These are phyloP conservation scores for Xiphorhynchus elegans DNA, from an alignment of 2,113 vertebrate genomes.

Conservation along the genomic window DNA sequence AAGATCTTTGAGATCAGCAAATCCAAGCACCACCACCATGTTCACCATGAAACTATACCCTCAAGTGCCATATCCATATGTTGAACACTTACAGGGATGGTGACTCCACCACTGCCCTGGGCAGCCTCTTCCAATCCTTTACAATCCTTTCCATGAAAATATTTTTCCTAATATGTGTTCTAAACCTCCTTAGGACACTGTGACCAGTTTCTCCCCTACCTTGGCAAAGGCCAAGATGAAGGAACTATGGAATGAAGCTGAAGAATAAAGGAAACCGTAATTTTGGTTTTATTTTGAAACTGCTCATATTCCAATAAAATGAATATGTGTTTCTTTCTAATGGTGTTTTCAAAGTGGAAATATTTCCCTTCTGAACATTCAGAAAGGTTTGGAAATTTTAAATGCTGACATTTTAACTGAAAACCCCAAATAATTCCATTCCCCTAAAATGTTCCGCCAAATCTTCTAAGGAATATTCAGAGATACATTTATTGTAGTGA, in stretches of 20 bases:
- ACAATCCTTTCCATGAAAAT: too few species aligned
- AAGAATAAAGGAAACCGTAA: background rate
- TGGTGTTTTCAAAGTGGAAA: background rate
- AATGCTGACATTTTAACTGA: background rate
- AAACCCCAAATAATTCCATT: background rate
- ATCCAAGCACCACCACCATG: rapidly evolving
- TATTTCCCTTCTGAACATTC: background rate
- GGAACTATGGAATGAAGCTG: background rate
- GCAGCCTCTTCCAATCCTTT: background rate
- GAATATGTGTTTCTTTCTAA: background rate
- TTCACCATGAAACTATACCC: too few species aligned
- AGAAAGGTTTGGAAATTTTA: background rate
- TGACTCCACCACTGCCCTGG: background rate
- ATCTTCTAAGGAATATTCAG: background rate
- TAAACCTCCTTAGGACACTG: background rate
- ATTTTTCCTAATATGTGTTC: background rate
- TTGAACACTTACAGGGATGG: background rate
- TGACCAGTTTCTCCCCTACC: background rate
- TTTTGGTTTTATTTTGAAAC: background rate
- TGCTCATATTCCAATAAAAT: background rate
- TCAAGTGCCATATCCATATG: background rate
- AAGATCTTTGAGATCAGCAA: background rate
- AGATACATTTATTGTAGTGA: background rate
- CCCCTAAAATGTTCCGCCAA: background rate
- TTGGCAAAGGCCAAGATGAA: background rate